Evolutionary conservation across 2,888 invertebrate species (phyloP), one percentile per base, ranked within the genome.

Genomic region (Carpatolechia fugitivella): DNA sequence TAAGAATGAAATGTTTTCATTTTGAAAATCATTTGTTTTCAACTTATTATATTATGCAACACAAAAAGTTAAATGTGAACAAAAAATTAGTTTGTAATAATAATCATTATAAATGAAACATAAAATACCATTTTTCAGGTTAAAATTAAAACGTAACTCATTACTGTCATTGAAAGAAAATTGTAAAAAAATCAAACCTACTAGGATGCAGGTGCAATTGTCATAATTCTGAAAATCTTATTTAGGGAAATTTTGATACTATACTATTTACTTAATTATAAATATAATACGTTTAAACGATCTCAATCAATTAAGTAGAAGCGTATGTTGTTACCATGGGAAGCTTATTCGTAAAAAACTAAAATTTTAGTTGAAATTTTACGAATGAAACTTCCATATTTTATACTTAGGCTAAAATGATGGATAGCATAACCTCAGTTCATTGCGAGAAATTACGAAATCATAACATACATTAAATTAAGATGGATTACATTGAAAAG

Each of bases 271-370:
- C 85, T 87, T 85, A 89, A 33, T 78, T 78, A 86, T 85, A 86
- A 83, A 88, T 85, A 85, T 87, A 88, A 88, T 89, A 88, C 85
- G 85, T 78, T 81, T 78, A 85, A 86, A 81, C 73, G 79, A 81
- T 80, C 76, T 85, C 82, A 85, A 78, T 82, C 82, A 85, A 78
- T 82, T 83, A 87, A 85, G 85, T 88, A 84, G 76, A 89, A 89
- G 88, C 87, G 88, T 89, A 88, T 85, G 70, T 80, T 76, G 78
- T 78, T 82, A 83, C 81, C 74, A 74, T 80, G 76, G 73, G 63
- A 48, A 51, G 70, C 67, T 71, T 71, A 71, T 70, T 62, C 62
- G 62, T 66, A 69, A 72, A 78, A 80, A 73, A n/a, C n/a, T n/a
- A n/a, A 44, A 29, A 44, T 8, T n/a, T n/a, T 13, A 13, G 29